A percentile compares a stretch with the other conserved stretches of the same genome.
These are phyloP conservation scores for Melanitta fusca DNA, from an alignment of 2,797 vertebrate genomes.

Conservation along the genomic window DNA sequence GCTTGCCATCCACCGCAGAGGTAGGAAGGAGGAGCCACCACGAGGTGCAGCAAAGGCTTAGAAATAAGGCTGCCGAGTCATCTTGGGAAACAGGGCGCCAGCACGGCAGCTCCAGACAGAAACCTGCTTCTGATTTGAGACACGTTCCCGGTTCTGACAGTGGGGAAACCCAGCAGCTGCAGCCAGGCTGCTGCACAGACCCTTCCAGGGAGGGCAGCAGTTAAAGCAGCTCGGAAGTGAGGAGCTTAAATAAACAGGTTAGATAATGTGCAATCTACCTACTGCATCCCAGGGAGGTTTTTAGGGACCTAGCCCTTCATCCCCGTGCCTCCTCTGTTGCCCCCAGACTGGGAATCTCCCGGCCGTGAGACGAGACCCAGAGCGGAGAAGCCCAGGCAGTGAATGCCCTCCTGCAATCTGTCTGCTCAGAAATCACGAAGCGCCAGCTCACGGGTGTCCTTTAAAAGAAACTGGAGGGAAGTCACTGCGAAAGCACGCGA, in stretches of 20 bases:
- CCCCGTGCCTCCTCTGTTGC: background rate
- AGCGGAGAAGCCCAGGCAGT: background rate
- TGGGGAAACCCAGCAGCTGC: background rate
- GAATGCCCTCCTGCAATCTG: background rate
- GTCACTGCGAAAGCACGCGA: background rate
- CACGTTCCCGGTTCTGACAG: accelerated
- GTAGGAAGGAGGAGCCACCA: constrained; percentile 19
- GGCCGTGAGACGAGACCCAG: accelerated
- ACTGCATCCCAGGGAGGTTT: background rate
- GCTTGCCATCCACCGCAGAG: background rate
- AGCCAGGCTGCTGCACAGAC: background rate
- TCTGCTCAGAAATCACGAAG: background rate
- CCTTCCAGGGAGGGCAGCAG: accelerated
- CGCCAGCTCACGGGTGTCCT: background rate
- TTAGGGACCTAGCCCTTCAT: background rate
- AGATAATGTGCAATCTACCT: background rate
- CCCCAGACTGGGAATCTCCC: background rate
- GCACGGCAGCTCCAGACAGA: background rate
- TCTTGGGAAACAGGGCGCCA: background rate
- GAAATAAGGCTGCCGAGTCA: background rate
- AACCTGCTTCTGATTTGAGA: constrained; percentile 18
- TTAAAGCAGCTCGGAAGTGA: background rate
- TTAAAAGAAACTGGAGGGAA: background rate
- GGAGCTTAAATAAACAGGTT: background rate
- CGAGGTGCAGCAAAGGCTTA: background rate